These are phyloP conservation scores for Megalops cyprinoides DNA, from an alignment of 2,797 vertebrate genomes.

Conservation along the genomic window DNA sequence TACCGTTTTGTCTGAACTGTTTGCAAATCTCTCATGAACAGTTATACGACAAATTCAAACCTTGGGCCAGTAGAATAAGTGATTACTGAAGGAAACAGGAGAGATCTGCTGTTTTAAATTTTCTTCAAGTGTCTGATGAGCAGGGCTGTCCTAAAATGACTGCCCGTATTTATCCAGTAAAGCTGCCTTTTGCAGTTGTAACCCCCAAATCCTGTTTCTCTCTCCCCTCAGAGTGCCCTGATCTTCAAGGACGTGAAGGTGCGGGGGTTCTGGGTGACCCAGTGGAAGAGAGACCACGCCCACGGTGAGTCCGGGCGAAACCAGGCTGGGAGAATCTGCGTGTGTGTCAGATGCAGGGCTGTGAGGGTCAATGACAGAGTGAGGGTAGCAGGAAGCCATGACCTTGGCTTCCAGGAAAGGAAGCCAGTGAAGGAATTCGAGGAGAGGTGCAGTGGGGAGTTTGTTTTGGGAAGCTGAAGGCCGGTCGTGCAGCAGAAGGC, in stretches of 20 bases:
- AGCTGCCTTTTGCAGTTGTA: background rate
- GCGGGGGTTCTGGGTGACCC: constrained; percentile 92
- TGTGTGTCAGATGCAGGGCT: too few relatives aligned
- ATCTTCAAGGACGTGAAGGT: constrained; percentile 92
- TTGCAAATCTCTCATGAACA: background rate
- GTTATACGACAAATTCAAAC: too few relatives aligned
- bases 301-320: constrained; percentile 69
- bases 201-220: background rate
- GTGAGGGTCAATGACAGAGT: too few relatives aligned
- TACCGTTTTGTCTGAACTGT: background rate
- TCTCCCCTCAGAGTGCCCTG: constrained; percentile 80
- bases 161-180: background rate
- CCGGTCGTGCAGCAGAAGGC: too few relatives aligned
- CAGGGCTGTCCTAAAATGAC: background rate
- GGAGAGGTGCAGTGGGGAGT: too few relatives aligned
- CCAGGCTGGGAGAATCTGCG: too few relatives aligned
- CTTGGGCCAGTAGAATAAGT: background rate
- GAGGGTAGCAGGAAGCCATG: too few relatives aligned
- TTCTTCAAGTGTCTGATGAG: background rate
- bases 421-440: too few relatives aligned
- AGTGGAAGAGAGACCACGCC: constrained; percentile 83
- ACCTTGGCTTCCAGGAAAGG: too few relatives aligned
- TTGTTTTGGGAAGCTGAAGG: too few relatives aligned
- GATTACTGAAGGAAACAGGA: background rate
- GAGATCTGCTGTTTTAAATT: background rate